These are phyloP conservation scores for Sphaeramia orbicularis DNA, from an alignment of 2,797 vertebrate species.

Conservation along the genomic window DNA sequence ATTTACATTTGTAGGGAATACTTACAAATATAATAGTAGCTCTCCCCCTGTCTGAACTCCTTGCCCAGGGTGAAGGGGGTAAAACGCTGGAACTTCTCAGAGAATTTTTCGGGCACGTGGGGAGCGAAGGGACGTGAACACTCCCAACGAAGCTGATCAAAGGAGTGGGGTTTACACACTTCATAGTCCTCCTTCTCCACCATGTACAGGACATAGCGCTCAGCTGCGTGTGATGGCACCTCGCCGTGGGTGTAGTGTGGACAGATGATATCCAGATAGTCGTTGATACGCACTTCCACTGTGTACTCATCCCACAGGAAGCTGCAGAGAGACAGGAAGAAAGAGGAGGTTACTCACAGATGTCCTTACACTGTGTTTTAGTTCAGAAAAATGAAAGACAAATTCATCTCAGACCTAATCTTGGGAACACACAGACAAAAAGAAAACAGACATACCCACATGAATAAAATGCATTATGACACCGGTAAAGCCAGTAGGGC, in stretches of 20 bases:
- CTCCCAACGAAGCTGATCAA: constrained; percentile 95
- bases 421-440: not conserved
- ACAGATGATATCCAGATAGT: constrained; percentile 96
- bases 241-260: constrained; percentile 90
- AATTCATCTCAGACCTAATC: not conserved
- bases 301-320: constrained; percentile 88
- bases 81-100: constrained; percentile 96
- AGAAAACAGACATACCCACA: constrained; percentile 6
- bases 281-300: constrained; percentile 90
- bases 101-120: constrained; percentile 93
- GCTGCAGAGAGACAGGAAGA: constrained; percentile 77
- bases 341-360: constrained; percentile 50
- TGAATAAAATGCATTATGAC: constrained; percentile 3
- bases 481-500: constrained; percentile 7
- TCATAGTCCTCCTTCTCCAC: constrained; percentile 91
- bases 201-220: constrained; percentile 94
- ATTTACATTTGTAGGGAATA: constrained; percentile 18
- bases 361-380: not conserved
- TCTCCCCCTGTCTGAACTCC: constrained; percentile 93
- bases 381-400: not conserved
- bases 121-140: constrained; percentile 90
- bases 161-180: constrained; percentile 89
- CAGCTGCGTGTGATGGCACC: constrained; percentile 81
- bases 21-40: constrained; percentile 98
- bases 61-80: constrained; percentile 95